Evolutionary conservation across 2,888 invertebrate species (phyloP), one percentile per base, ranked within the genome.

Genomic region (Mechanitis messenoides): DNA sequence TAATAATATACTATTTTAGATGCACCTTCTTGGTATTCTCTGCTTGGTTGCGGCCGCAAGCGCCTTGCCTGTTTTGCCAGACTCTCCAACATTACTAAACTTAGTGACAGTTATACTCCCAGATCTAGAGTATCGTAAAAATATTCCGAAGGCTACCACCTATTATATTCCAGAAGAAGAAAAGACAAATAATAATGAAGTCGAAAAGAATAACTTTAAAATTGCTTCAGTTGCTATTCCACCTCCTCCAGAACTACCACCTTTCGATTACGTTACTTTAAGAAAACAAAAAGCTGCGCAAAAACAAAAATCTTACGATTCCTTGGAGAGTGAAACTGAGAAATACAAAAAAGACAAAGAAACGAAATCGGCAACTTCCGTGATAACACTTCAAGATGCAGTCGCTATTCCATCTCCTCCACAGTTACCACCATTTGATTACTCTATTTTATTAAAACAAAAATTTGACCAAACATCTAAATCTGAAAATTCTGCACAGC

Each of bases 341-440:
- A 20, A 20, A 20, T 20, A 20, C 20, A 20, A 20, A 20, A 20
- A 20, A 20, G 20, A 20, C 20, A 20, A 20, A 20, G 20, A 20
- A 20, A 20, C 20, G 20, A 20, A 20, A 20, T 20, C 20, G 20
- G 20, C 20, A 20, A 20, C 20, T 20, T 20, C 20, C 20, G 20
- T 20, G 20, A 20, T 20, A 20, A 20, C 20, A 20, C 20, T 20
- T 20, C 20, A 20, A 20, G 20, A 20, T 20, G 20, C 20, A 20
- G 20, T 20, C 20, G 20, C 20, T 20, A 20, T 20, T 53, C 62
- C 61, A 3, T 42, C 59, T 3, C 55, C 70, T 7, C 67, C 67
- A 11, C 60, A 65, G 57, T 46, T 68, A 28, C 61, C 64, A 35
- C 60, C 68, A 35, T 11, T 69, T 5, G 62, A 61, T 46, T 65